Evolutionary conservation across 35 echinoderm and acorn worm genomes (phyloP), one percentile per base, ranked within the genome.

Genomic region (Lytechinus pictus): DNA sequence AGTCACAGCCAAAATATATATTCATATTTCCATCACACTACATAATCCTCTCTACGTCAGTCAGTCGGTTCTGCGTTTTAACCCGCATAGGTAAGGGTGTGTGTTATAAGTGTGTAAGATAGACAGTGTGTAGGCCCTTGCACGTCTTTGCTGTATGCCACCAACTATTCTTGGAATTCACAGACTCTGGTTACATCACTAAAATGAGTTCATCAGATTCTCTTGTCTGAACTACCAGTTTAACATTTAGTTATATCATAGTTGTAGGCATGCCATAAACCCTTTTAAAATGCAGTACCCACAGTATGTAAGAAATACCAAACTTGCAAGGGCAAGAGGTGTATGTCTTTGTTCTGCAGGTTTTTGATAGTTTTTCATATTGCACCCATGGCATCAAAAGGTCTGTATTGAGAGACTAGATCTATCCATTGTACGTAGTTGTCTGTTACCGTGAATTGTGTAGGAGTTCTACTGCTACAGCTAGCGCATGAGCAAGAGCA

Each of bases 11-110:
- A 90, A 54, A 90, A 33, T 52, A 90, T 90, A 54, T 90, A 90
- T 90, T 90, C 88, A 90, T 90, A 90, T 90, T 90, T 52, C 88
- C 52, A 44, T 90, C 88, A 44, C 24, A 52, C 29, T 90, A 90
- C 52, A 44, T 90, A 44, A 52, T 54, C 88, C 28, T 90, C 24
- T 90, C 88, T 90, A 90, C 88, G 88, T 90, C 28, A 44, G 88
- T 90, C 28, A 44, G 88, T 90, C 86, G 27, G 86, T 9, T 29
- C 88, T 90, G n/a, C 28, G 88, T 33, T 24, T 24, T 79, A 79
- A 79, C 66, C 10, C 11, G 88, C 52, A 27, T 8, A 90, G 28
- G 16, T 54, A 90, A 79, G 52, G 33, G 88, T 90, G 28, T 90
- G 88, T 90, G 88, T 88, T 52, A 44, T 14, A 44, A n/a, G 88